These are phyloP conservation scores for Apis laboriosa DNA, from an alignment of 1,140 invertebrate species.

Conservation along the genomic window DNA sequence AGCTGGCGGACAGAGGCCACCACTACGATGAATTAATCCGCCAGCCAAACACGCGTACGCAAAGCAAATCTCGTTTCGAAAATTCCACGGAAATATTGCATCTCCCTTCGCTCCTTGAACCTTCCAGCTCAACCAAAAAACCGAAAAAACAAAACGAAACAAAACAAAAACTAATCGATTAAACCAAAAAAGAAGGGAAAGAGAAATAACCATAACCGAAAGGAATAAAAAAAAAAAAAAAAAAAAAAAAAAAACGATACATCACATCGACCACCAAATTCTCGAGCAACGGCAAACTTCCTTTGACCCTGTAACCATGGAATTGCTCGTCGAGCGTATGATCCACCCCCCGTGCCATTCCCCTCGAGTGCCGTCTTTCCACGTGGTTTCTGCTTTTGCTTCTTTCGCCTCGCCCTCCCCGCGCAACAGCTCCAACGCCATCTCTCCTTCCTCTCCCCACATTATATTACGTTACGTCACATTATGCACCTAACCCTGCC, in stretches of 20 bases:
- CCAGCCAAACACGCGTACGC: not conserved
- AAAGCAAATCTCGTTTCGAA: constrained; percentile 1
- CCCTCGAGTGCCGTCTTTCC: constrained; percentile 37
- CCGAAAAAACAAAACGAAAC: not conserved
- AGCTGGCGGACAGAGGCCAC: not conserved
- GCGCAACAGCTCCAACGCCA: constrained; percentile 32
- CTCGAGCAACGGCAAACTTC: not conserved
- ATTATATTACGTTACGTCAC: constrained; percentile 58
- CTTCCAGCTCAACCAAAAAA: too few species aligned
- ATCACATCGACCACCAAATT: not conserved
- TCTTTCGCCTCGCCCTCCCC: constrained; percentile 17
- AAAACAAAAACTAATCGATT: not conserved
- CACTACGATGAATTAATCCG: constrained; percentile 1
- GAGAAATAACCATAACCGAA: not conserved
- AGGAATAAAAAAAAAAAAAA: not conserved
- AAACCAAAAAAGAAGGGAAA: not conserved
- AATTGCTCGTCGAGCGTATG: constrained; percentile 35
- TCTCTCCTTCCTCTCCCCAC: not conserved
- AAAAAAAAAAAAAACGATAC: not conserved
- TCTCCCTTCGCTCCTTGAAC: not conserved
- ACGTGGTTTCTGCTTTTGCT: constrained; percentile 47
- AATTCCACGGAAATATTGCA: constrained; percentile 18
- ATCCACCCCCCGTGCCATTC: constrained; percentile 25
- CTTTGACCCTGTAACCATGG: constrained; percentile 43
- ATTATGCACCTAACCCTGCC: constrained; percentile 47